phyloP scores from a whole-genome alignment of 2,113 vertebrate species.

The Irena cyanogastra region DNA sequence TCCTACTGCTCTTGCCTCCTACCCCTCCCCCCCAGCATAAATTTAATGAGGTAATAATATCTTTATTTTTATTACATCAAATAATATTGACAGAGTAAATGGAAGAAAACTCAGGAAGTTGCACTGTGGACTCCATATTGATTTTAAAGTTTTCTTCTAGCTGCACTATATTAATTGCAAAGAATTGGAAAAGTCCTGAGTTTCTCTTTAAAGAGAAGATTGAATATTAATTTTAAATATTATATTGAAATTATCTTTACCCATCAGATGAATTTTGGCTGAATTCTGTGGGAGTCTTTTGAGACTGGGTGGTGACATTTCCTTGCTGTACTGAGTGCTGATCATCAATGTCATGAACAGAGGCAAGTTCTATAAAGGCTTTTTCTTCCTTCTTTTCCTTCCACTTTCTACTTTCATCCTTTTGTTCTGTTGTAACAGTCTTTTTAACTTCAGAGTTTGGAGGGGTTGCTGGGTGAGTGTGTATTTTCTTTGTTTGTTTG shows the following conservation, averaged over 20 bases:
- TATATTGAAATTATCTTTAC: neutral
- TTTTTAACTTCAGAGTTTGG: neutral
- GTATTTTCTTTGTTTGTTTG: neutral
- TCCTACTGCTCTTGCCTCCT: no score
- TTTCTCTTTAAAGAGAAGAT: neutral
- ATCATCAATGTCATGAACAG: neutral
- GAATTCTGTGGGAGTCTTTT: neutral
- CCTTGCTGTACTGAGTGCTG: neutral
- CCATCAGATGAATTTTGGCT: neutral
- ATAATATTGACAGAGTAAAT: neutral
- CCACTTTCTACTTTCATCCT: neutral
- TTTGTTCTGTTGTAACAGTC: neutral
- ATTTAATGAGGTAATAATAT: neutral
- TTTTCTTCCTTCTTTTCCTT: neutral
- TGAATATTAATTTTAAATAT: neutral
- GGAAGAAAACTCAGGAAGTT: neutral
- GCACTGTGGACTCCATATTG: neutral
- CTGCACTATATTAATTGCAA: neutral
- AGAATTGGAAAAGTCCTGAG: neutral
- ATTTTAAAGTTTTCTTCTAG: neutral
- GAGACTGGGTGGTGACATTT: neutral
- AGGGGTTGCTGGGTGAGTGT: rapidly evolving
- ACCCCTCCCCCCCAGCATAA: rapidly evolving
- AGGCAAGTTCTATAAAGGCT: neutral
- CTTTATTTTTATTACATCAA: neutral